Conservation (phyloP, 2,888 invertebrate species). For the Caradrina clavipalpis region DNA sequence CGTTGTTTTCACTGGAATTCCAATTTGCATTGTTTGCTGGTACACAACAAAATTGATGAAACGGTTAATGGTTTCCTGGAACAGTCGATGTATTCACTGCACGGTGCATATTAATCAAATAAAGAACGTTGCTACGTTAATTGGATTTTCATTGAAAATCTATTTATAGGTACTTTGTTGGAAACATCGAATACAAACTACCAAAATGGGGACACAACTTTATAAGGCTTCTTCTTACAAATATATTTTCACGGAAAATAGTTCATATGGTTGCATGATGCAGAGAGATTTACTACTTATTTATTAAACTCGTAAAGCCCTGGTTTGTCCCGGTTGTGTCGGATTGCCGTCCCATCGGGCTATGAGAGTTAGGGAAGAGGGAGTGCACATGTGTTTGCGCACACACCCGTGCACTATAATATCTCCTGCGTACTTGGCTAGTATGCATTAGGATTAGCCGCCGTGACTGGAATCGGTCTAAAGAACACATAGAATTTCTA, state of each 20-base stretch:
- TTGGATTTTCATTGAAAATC: constrained; percentile 43
- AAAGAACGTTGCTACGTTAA: constrained; percentile 14
- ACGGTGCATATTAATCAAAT: constrained; percentile 7
- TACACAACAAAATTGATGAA: neutral
- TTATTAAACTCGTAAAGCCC: too few species aligned
- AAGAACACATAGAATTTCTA: too few species aligned
- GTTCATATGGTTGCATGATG: neutral
- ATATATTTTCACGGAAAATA: neutral
- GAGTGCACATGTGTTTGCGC: too few species aligned
- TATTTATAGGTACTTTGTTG: constrained; percentile 2
- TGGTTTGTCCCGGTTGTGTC: too few species aligned
- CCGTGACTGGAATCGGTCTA: too few species aligned
- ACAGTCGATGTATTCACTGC: constrained; percentile 13
- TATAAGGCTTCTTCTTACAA: constrained; percentile 17
- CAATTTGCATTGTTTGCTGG: constrained; percentile 16
- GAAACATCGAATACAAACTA: neutral
- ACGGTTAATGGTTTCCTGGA: constrained; percentile 25
- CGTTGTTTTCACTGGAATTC: constrained; percentile 3
- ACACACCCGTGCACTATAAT: too few species aligned
- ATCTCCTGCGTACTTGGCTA: too few species aligned
- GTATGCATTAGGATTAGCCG: too few species aligned
- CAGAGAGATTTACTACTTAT: too few species aligned
- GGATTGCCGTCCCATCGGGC: too few species aligned
- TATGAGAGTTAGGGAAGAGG: too few species aligned
- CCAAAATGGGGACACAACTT: neutral